Conservation (phyloP, 2,797 vertebrate genomes). For the Cephalopachus bancanus region DNA sequence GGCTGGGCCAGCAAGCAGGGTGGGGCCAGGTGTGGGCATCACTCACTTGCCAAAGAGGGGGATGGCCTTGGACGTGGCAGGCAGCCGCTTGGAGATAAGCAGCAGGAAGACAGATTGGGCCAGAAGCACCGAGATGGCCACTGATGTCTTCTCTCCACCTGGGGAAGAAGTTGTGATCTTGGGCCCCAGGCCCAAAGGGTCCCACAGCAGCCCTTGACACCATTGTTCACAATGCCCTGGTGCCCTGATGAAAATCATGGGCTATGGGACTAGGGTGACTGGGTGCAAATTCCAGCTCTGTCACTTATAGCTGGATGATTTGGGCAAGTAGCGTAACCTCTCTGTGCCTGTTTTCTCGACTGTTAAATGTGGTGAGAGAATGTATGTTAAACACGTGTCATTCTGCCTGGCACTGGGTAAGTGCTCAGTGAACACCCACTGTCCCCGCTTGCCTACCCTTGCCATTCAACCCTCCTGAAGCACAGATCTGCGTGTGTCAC, state of each 20-base stretch:
- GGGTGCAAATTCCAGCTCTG: not conserved
- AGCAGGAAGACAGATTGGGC: constrained; percentile 98
- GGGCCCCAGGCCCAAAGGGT: not conserved
- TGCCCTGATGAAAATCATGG: not conserved
- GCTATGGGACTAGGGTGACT: not conserved
- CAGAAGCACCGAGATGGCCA: constrained; percentile 97
- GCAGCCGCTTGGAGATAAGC: constrained; percentile 97
- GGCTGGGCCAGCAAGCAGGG: rapidly evolving
- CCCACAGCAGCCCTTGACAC: not conserved
- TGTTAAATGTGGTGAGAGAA: not conserved
- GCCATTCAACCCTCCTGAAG: too few species aligned
- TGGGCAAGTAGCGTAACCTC: not conserved
- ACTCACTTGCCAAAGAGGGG: constrained; percentile 97
- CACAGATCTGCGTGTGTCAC: not conserved
- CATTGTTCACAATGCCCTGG: not conserved
- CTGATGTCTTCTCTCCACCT: constrained; percentile 98
- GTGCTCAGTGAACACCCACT: not conserved
- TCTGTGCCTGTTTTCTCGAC: not conserved
- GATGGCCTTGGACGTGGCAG: constrained; percentile 95
- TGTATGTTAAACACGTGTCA: rapidly evolving
- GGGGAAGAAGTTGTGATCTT: not conserved
- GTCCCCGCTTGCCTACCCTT: rapidly evolving
- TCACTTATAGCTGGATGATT: not conserved
- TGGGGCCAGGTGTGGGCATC: rapidly evolving
- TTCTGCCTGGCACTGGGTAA: not conserved